Evolutionary conservation across 2,113 vertebrate genomes (phyloP).

Genomic region (Echinops telfairi): DNA sequence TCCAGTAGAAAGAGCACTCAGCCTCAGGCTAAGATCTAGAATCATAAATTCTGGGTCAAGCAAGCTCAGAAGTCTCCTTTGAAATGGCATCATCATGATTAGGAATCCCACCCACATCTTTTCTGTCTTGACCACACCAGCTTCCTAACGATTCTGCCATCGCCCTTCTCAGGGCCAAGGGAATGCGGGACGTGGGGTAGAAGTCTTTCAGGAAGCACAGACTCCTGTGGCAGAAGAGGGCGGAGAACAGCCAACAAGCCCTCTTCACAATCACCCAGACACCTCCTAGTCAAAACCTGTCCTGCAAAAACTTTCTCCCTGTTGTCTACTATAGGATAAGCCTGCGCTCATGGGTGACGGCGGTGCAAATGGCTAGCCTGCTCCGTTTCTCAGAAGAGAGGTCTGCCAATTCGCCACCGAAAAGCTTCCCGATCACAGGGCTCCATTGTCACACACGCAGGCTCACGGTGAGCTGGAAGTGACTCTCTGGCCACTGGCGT

Average conservation of each 20-base stretch:
- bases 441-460: background rate
- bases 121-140: background rate
- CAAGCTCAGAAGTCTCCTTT: background rate
- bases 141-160: background rate
- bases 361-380: background rate
- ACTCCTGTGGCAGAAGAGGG: background rate
- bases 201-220: background rate
- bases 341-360: rapidly evolving
- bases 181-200: background rate
- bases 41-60: background rate
- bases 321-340: too few species aligned
- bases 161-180: background rate
- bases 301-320: background rate
- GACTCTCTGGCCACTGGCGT: background rate
- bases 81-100: rapidly evolving
- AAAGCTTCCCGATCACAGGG: background rate
- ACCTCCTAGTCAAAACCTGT: too few species aligned
- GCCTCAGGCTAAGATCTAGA: background rate
- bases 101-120: background rate
- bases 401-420: background rate
- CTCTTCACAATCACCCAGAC: rapidly evolving
- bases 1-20: too few species aligned
- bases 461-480: background rate
- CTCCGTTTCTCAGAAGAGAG: background rate
- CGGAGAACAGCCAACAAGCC: background rate